These are phyloP conservation scores for Baccha elongata DNA, from an alignment of 2,888 invertebrate species.

Conservation along the genomic window DNA sequence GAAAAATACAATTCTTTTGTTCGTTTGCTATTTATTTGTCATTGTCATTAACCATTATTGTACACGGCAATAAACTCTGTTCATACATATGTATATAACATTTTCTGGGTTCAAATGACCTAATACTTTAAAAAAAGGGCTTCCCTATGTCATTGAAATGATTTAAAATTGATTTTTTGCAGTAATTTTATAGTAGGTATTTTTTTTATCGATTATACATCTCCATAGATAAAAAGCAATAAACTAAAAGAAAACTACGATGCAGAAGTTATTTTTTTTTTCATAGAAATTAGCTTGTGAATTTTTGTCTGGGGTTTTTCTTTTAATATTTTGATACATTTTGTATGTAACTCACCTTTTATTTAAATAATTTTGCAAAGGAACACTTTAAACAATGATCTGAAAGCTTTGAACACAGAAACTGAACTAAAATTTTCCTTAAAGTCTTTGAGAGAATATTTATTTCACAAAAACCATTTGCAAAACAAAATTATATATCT, in stretches of 20 bases:
- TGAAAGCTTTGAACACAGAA: constrained; percentile 29
- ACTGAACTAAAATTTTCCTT: constrained; percentile 20
- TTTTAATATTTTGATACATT: no score
- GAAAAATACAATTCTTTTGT: no score
- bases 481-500: constrained; percentile 1
- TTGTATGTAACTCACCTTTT: constrained; percentile 22
- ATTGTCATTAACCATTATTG: no score
- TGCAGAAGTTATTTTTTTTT: no score
- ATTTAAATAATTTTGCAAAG: neutral
- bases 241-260: no score
- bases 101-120: neutral
- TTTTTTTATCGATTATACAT: no score
- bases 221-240: no score
- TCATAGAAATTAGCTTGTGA: no score
- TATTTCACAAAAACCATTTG: constrained; percentile 10
- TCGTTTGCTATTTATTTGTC: neutral
- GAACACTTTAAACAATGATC: constrained; percentile 26
- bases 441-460: constrained; percentile 21
- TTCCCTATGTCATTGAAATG: neutral
- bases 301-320: no score
- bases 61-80: no score
- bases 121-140: neutral
- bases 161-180: neutral
- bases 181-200: neutral
- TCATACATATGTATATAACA: neutral